A percentile compares a stretch with the other conserved stretches of the same genome.
Evolutionary conservation across 2,113 vertebrate genomes (phyloP).

Genomic region (Entomyzon cyanotis): DNA sequence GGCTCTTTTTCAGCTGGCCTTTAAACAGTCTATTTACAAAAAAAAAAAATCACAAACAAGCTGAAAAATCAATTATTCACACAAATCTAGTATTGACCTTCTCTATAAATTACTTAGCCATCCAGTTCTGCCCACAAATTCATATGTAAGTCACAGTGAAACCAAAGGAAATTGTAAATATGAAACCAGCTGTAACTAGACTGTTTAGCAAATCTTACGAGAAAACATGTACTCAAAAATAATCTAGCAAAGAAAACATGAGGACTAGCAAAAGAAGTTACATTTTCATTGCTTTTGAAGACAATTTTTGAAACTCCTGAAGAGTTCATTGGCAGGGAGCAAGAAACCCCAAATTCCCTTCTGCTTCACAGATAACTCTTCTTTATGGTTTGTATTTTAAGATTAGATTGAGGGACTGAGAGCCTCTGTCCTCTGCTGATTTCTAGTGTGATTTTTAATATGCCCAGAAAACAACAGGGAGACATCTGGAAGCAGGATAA

Average conservation of each 20-base stretch:
- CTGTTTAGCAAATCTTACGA: neutral
- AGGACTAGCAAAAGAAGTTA: neutral
- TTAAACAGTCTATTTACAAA: conserved; percentile 28
- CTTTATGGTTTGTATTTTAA: neutral
- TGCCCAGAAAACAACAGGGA: neutral
- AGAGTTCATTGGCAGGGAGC: neutral
- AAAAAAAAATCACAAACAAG: conserved; percentile 55
- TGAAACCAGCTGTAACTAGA: neutral
- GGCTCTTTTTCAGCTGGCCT: conserved; percentile 38
- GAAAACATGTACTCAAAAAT: neutral
- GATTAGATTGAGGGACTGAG: neutral
- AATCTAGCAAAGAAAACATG: neutral
- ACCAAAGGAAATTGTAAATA: conserved; percentile 18
- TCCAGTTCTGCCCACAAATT: conserved; percentile 26
- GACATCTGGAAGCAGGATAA: neutral
- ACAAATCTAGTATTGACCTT: conserved; percentile 62
- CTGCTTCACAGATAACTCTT: neutral
- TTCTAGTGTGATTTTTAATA: neutral
- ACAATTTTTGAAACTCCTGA: neutral
- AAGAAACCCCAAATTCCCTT: neutral
- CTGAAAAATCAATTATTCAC: conserved; percentile 70
- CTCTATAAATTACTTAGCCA: conserved; percentile 43
- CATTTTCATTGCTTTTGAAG: neutral
- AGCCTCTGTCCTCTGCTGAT: neutral
- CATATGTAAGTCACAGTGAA: conserved; percentile 33